Conservation (phyloP, 1,140 invertebrate species). For the Campoletis sonorensis region DNA sequence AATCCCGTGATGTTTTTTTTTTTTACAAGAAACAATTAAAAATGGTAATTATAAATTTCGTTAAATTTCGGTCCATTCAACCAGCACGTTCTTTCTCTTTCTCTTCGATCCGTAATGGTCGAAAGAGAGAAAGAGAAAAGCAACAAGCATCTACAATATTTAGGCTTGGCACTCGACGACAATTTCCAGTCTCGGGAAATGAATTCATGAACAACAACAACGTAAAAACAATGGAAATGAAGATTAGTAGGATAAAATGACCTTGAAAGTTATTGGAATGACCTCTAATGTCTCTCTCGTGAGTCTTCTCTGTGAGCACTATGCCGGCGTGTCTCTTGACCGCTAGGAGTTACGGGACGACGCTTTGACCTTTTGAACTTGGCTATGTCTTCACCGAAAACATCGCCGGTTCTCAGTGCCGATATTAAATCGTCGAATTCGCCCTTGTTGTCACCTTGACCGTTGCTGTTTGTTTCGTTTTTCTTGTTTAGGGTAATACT, state of each 20-base stretch:
- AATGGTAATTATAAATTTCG: background rate
- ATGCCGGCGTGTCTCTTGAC: conserved; percentile 79
- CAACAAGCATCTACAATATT: conserved; percentile 1
- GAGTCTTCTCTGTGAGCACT: conserved; percentile 83
- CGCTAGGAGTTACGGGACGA: conserved; percentile 79
- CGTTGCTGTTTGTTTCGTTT: conserved; percentile 77
- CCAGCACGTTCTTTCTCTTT: conserved; percentile 1
- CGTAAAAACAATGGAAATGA: conserved; percentile 11
- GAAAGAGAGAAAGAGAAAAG: background rate
- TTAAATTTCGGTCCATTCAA: conserved; percentile 33
- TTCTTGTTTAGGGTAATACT: conserved; percentile 76
- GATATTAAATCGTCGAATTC: conserved; percentile 99
- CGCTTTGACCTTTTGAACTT: conserved; percentile 91
- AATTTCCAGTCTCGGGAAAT: conserved; percentile 44
- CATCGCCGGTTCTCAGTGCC: conserved; percentile 95
- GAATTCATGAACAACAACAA: background rate
- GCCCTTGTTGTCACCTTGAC: conserved; percentile 82
- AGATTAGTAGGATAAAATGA: background rate
- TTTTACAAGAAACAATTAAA: background rate
- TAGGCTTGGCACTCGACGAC: conserved; percentile 49
- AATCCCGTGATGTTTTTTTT: background rate
- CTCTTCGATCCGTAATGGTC: background rate
- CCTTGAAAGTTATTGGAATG: conserved; percentile 8
- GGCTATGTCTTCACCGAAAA: conserved; percentile 97
- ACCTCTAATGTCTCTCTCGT: conserved; percentile 78